Percentiles rank a stretch among this genome's conserved stretches.
Conservation (phyloP, 2,797 vertebrate species). For the Gobionotothen gibberifrons region DNA sequence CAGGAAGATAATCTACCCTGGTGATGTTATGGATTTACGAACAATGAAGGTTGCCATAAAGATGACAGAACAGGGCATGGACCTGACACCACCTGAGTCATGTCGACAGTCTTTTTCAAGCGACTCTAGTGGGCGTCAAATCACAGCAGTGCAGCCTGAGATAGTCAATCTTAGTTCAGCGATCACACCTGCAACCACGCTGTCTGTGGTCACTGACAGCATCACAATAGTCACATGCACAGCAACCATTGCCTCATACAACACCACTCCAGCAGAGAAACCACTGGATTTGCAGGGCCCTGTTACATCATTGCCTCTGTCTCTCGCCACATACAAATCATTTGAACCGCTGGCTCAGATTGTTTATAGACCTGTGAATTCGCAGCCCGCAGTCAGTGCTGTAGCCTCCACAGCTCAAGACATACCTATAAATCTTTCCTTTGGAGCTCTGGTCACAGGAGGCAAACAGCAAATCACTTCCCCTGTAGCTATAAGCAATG, state of each 20-base stretch:
- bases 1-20: slow-evolving; percentile 85
- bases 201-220: slow-evolving; percentile 86
- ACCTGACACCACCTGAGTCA: slow-evolving; percentile 89
- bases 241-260: slow-evolving; percentile 87
- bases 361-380: slow-evolving; percentile 83
- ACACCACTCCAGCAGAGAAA: slow-evolving; percentile 85
- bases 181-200: slow-evolving; percentile 83
- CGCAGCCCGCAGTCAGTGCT: slow-evolving; percentile 68
- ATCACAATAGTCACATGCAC: slow-evolving; percentile 89
- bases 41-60: slow-evolving; percentile 89
- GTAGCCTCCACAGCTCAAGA: slow-evolving; percentile 66
- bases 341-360: slow-evolving; percentile 89
- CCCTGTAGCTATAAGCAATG: slow-evolving; percentile 83
- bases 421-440: slow-evolving; percentile 94
- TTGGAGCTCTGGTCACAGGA: slow-evolving; percentile 81
- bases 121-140: slow-evolving; percentile 85
- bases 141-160: slow-evolving; percentile 92
- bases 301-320: slow-evolving; percentile 85
- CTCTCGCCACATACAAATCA: slow-evolving; percentile 90
- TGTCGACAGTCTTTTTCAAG: slow-evolving; percentile 84
- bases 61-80: slow-evolving; percentile 90
- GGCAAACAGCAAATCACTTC: slow-evolving; percentile 82
- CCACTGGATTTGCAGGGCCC: slow-evolving; percentile 88
- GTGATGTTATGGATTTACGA: slow-evolving; percentile 93
- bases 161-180: slow-evolving; percentile 94